phyloP scores from a whole-genome alignment of 2,888 invertebrate genomes.

The Cistogaster globosa region DNA sequence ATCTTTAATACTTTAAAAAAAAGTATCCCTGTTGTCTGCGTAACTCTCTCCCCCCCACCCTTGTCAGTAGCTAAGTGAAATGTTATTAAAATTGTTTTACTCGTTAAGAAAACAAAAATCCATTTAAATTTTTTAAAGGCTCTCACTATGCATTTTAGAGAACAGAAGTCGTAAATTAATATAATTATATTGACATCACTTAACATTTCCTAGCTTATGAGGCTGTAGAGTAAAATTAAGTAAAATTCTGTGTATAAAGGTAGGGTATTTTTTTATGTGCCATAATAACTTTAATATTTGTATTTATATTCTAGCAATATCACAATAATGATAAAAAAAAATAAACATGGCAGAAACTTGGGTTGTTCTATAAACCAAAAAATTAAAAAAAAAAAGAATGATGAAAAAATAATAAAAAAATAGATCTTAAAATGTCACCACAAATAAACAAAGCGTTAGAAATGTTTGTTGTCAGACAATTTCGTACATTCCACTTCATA shows the following conservation, averaged over 20 bases:
- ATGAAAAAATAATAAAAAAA: constrained; percentile 44
- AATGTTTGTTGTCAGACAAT: constrained; percentile 78
- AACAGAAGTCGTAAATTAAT: too few relatives aligned
- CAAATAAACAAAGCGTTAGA: constrained; percentile 72
- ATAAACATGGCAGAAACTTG: constrained; percentile 20
- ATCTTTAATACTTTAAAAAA: too few relatives aligned
- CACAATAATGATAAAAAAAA: neutral
- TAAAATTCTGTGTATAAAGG: neutral
- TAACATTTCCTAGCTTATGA: too few relatives aligned
- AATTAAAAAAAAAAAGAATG: constrained; percentile 3
- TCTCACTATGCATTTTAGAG: too few relatives aligned
- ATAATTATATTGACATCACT: too few relatives aligned
- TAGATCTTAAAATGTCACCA: constrained; percentile 72
- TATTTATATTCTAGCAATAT: constrained; percentile 5
- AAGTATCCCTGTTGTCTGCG: too few relatives aligned
- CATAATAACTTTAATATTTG: constrained; percentile 18
- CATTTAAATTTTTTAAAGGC: too few relatives aligned
- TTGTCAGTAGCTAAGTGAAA: too few relatives aligned
- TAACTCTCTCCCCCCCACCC: too few relatives aligned
- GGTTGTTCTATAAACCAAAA: constrained; percentile 26
- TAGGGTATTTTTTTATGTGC: neutral
- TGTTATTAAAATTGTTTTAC: too few relatives aligned
- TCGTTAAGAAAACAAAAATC: too few relatives aligned
- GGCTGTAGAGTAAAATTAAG: too few relatives aligned
- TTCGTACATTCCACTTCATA: constrained; percentile 80